These are phyloP conservation scores for Epinotia brunnichana DNA, from an alignment of 2,888 invertebrate species.

Conservation along the genomic window DNA sequence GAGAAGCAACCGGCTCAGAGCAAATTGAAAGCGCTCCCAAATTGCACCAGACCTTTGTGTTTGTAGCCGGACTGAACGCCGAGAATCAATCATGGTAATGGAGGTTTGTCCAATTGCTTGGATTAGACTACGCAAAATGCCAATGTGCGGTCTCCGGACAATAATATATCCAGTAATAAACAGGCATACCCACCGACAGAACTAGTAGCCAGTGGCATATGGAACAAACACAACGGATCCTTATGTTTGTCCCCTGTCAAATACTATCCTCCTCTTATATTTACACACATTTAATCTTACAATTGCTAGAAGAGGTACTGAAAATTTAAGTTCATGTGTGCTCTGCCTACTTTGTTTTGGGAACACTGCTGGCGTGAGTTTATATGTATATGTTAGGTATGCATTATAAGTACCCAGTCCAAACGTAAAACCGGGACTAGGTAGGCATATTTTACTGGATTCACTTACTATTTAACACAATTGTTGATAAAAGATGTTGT, in stretches of 20 bases:
- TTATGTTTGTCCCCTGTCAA: background rate
- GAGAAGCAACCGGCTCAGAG: conserved; percentile 70
- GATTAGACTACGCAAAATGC: conserved; percentile 72
- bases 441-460: too few species aligned
- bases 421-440: too few species aligned
- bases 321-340: background rate
- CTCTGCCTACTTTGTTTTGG: background rate
- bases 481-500: too few species aligned
- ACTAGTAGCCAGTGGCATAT: background rate
- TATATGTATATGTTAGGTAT: too few species aligned
- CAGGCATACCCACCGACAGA: background rate
- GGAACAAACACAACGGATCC: background rate
- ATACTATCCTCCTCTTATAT: too few species aligned
- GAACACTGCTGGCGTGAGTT: too few species aligned
- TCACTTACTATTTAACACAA: too few species aligned
- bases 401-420: too few species aligned
- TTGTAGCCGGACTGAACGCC: conserved; percentile 70
- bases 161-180: conserved; percentile 1
- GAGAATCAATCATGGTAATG: conserved; percentile 81
- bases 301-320: background rate
- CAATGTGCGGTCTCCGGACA: conserved; percentile 42
- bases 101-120: conserved; percentile 73
- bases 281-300: background rate
- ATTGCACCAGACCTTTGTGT: conserved; percentile 78
- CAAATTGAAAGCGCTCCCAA: conserved; percentile 79